These are phyloP conservation scores for Oscheius onirici DNA, from an alignment of 2,888 invertebrate species.

Conservation along the genomic window DNA sequence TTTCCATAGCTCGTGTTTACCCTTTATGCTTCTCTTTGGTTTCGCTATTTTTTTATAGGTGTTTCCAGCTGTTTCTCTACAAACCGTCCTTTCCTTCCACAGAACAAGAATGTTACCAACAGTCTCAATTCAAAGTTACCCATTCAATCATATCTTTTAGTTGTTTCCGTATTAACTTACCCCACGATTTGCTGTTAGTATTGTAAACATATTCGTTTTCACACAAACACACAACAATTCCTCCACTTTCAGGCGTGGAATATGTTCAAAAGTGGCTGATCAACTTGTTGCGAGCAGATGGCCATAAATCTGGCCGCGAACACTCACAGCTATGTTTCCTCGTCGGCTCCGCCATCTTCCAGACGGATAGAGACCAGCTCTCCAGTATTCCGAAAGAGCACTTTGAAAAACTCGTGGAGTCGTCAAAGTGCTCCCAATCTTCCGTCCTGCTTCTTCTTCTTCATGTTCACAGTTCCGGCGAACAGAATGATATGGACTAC, in stretches of 20 bases:
- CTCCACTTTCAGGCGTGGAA: conserved; percentile 20
- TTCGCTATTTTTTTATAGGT: no score
- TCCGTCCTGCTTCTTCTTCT: conserved; percentile 14
- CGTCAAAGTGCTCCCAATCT: conserved; percentile 10
- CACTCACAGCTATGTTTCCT: conserved; percentile 2
- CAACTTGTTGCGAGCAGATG: neutral
- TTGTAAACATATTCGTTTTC: no score
- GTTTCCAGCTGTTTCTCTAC: no score
- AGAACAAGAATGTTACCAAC: no score
- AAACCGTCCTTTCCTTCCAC: no score
- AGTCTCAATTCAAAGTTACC: no score
- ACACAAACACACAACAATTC: no score
- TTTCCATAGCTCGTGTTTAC: no score
- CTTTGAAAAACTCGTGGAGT: conserved; percentile 11
- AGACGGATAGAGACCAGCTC: neutral
- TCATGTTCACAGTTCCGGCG: conserved; percentile 1
- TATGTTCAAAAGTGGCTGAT: neutral
- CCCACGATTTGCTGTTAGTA: no score
- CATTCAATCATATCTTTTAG: neutral
- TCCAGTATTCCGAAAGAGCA: neutral
- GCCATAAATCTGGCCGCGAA: neutral
- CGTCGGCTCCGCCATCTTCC: conserved; percentile 6
- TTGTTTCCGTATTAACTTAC: no score
- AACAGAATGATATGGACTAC: neutral
- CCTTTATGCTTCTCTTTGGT: no score